Evolutionary conservation across 1,140 invertebrate genomes (phyloP), one percentile per base, ranked within the genome.

Genomic region (Argopecten irradians): DNA sequence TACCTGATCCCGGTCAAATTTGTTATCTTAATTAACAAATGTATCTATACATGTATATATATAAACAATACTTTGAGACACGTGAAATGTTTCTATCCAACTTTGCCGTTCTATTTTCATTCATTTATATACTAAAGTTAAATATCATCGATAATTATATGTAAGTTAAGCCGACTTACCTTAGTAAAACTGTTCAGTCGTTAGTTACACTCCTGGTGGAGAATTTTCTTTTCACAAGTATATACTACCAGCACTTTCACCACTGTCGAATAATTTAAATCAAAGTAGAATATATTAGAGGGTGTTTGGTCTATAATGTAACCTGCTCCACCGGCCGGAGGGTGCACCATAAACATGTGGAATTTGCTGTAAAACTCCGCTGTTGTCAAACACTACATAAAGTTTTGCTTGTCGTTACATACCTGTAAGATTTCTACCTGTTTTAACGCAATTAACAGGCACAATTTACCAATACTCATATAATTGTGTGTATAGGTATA

Each of bases 371-470:
- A 28, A n/a, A 8, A 28, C 22, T 28, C 22, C 55, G 5, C n/a
- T 71, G 5, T 28, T 5, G 55, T 71, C 22, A 71, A 71, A 71
- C 55, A 71, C 55, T n/a, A 16, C 28, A 5, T 71, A 71, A 71
- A 28, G n/a, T 71, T 71, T 22, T 71, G 5, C 55, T 5, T 28
- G 55, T 71, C 55, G 55, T 71, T 71, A 71, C 55, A 71, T 71
- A 71, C 55, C 55, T 71, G 55, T 28, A 71, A 71, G 28, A 16
- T 71, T 71, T 71, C 55, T 71, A 71, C 55, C 55, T 71, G 55
- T 71, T 71, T n/a, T 71, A 71, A 28, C 55, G 28, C 55, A 71
- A 71, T 71, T 71, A 71, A n/a, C 55, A 71, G 55, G 55, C 28
- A 71, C 55, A 71, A 71, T 71, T 28, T 71, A 71, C 55, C 55